Evolutionary conservation across 2,113 vertebrate species (phyloP).

Genomic region (Heptranchias perlo): DNA sequence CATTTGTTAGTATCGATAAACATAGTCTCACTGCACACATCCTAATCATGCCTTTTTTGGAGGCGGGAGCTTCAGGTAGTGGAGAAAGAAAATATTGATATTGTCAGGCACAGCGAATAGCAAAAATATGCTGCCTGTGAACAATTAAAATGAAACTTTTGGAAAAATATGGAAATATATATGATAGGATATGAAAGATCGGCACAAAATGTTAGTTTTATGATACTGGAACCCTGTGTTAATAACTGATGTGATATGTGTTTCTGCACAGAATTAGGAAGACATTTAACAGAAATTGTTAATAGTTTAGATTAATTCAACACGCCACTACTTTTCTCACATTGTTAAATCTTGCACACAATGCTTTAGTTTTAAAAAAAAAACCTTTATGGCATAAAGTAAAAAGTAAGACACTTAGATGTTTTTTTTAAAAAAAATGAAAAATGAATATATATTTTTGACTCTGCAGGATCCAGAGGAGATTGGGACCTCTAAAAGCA

Average conservation of each 20-base stretch:
- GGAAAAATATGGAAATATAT: neutral
- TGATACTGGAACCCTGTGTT: neutral
- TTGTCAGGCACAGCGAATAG: neutral
- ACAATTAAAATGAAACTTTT: neutral
- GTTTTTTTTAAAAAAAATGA: neutral
- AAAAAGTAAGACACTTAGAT: neutral
- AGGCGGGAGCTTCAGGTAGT: neutral
- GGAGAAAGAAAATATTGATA: neutral
- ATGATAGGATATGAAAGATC: neutral
- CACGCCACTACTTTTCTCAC: neutral
- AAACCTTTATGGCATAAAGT: neutral
- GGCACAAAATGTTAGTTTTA: neutral
- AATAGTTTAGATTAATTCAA: constrained; percentile 9
- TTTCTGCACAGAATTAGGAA: constrained; percentile 2
- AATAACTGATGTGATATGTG: neutral
- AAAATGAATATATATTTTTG: neutral
- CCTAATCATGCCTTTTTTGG: neutral
- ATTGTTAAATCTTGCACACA: neutral
- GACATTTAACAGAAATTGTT: neutral
- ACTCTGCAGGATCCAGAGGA: constrained; percentile 29
- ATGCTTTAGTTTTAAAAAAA: neutral
- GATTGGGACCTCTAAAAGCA: neutral
- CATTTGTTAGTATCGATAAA: neutral
- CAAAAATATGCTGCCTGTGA: constrained; percentile 4
- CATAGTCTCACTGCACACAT: neutral